These are phyloP conservation scores for Hybognathus amarus DNA, from an alignment of 2,797 vertebrate species.

Conservation along the genomic window DNA sequence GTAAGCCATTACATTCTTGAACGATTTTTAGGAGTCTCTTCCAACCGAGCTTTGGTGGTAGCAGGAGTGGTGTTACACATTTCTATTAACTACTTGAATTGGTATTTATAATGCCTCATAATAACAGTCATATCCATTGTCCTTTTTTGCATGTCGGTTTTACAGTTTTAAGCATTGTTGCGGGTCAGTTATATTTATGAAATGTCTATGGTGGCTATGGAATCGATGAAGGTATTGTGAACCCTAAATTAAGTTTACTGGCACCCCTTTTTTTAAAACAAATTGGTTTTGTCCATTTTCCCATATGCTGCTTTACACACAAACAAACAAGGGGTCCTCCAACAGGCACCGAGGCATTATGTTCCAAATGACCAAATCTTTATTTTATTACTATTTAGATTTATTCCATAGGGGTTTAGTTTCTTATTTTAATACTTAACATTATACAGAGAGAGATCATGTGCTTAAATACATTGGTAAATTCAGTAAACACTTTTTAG, in stretches of 20 bases:
- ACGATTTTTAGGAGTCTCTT: constrained; percentile 5
- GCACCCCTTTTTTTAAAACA: neutral
- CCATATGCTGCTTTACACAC: constrained; percentile 48
- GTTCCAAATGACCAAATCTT: constrained; percentile 82
- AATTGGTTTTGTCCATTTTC: neutral
- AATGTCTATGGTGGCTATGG: constrained; percentile 25
- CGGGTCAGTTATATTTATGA: constrained; percentile 48
- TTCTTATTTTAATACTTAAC: constrained; percentile 75
- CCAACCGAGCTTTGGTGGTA: neutral
- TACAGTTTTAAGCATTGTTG: constrained; percentile 36
- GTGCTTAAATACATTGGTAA: constrained; percentile 74
- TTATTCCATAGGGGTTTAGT: constrained; percentile 73
- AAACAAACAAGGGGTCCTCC: constrained; percentile 58
- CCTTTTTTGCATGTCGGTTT: constrained; percentile 43
- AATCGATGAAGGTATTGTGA: constrained; percentile 42
- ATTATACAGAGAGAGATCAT: constrained; percentile 72
- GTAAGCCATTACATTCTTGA: neutral
- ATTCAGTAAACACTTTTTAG: constrained; percentile 78
- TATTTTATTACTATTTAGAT: constrained; percentile 82
- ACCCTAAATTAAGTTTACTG: constrained; percentile 33
- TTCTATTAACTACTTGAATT: constrained; percentile 39
- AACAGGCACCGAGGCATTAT: constrained; percentile 70
- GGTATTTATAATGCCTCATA: constrained; percentile 33
- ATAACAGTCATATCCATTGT: constrained; percentile 36
- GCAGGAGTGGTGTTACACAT: constrained; percentile 33